Conservation (phyloP, 2,113 vertebrate species). For the Apistogramma diplotaenia region DNA sequence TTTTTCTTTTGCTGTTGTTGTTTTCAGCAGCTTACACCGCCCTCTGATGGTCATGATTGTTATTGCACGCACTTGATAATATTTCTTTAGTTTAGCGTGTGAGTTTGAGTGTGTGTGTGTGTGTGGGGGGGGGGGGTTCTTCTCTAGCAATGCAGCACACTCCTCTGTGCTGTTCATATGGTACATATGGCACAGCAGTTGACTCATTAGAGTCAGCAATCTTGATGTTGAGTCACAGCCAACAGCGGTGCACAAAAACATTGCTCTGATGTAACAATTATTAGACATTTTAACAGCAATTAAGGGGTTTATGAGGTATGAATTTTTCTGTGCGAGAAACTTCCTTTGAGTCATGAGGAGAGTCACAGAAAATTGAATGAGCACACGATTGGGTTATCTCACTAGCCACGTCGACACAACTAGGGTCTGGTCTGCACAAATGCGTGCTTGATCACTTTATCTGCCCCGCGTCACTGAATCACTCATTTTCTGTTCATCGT, state of each 20-base stretch:
- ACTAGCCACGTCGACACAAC: background rate
- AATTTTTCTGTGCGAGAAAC: background rate
- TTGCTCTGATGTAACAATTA: background rate
- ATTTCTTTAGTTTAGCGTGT: background rate
- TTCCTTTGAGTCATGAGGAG: background rate
- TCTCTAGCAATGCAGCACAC: background rate
- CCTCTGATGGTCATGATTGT: slow-evolving; percentile 6
- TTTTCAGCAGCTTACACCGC: background rate
- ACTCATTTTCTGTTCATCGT: background rate
- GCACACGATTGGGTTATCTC: background rate
- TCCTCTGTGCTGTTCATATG: background rate
- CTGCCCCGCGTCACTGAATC: background rate
- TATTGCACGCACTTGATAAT: background rate
- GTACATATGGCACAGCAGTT: background rate
- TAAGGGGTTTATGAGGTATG: background rate
- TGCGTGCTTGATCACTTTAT: background rate
- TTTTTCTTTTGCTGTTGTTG: background rate
- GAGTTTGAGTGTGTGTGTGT: too few species aligned
- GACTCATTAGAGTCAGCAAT: background rate
- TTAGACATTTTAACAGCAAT: background rate
- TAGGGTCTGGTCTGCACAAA: background rate
- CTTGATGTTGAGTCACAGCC: background rate
- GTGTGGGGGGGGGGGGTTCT: background rate
- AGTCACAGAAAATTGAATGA: background rate
- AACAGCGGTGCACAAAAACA: background rate